phyloP scores from a whole-genome alignment of 53 echinoderm and acorn worm species.

The Paracentrotus lividus region DNA sequence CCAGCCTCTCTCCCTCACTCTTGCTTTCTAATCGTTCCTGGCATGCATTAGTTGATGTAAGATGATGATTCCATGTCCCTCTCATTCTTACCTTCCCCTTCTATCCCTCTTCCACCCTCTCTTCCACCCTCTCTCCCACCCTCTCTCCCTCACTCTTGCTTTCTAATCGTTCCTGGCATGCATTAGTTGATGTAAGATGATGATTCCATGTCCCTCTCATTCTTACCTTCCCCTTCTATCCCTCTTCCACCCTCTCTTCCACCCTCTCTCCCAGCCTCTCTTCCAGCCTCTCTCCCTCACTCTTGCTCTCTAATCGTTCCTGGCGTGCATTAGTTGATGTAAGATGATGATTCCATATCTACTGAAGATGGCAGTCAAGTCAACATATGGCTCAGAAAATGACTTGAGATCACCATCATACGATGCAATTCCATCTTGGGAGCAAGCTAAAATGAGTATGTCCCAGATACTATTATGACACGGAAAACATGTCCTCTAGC shows the following conservation, averaged over 20 bases:
- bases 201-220: slow-evolving; percentile 52
- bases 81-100: no score
- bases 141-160: neutral
- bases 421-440: slow-evolving; percentile 34
- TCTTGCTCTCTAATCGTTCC: slow-evolving; percentile 14
- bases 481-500: neutral
- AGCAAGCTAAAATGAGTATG: neutral
- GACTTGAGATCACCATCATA: slow-evolving; percentile 13
- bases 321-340: slow-evolving; percentile 27
- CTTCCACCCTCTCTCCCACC: neutral
- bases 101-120: neutral
- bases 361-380: slow-evolving; percentile 25
- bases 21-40: neutral
- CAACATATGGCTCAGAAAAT: slow-evolving; percentile 37
- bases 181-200: slow-evolving; percentile 41
- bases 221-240: neutral
- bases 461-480: slow-evolving; percentile 21
- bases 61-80: no score
- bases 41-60: no score
- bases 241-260: no score
- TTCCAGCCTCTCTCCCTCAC: neutral
- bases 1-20: neutral
- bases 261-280: neutral
- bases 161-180: slow-evolving; percentile 26
- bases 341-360: slow-evolving; percentile 57